Evolutionary conservation across 2,113 vertebrate genomes (phyloP).

Genomic region (Hassar affinis): DNA sequence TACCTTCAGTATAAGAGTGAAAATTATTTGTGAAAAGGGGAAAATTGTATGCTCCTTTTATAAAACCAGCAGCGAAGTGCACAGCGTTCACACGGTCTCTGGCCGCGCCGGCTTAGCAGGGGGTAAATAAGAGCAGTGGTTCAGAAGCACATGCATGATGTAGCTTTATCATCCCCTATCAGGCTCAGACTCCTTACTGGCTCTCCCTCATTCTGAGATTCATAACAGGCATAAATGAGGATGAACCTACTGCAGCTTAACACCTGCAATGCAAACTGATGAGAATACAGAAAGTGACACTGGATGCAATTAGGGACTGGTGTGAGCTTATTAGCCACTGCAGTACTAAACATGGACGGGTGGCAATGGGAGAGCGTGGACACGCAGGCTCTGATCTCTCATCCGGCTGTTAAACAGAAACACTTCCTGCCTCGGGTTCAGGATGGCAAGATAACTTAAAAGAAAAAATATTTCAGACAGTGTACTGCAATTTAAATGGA

Average conservation of each 20-base stretch:
- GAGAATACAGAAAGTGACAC: slow-evolving; percentile 9
- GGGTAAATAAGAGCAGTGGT: slow-evolving; percentile 65
- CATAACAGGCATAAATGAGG: background rate
- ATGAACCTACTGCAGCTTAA: slow-evolving; percentile 14
- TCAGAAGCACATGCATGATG: slow-evolving; percentile 53
- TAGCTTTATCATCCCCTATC: slow-evolving; percentile 49
- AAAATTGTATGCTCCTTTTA: background rate
- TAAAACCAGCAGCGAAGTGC: background rate
- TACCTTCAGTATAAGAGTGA: background rate
- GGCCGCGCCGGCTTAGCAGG: slow-evolving; percentile 55
- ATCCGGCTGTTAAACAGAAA: background rate
- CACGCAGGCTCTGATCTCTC: slow-evolving; percentile 17
- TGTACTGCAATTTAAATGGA: background rate
- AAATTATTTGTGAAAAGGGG: background rate
- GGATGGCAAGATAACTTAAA: background rate
- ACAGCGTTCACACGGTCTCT: slow-evolving; percentile 67
- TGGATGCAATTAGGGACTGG: slow-evolving; percentile 34
- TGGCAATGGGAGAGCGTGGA: background rate
- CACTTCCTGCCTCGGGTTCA: background rate
- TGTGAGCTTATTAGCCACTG: slow-evolving; percentile 19
- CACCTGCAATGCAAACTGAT: slow-evolving; percentile 26
- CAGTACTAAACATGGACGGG: slow-evolving; percentile 17
- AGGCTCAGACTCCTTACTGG: background rate
- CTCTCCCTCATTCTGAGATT: slow-evolving; percentile 12
- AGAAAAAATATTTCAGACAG: background rate